Evolutionary conservation across 2,113 vertebrate species (phyloP).

Genomic region (Microcebus lehilahytsara): DNA sequence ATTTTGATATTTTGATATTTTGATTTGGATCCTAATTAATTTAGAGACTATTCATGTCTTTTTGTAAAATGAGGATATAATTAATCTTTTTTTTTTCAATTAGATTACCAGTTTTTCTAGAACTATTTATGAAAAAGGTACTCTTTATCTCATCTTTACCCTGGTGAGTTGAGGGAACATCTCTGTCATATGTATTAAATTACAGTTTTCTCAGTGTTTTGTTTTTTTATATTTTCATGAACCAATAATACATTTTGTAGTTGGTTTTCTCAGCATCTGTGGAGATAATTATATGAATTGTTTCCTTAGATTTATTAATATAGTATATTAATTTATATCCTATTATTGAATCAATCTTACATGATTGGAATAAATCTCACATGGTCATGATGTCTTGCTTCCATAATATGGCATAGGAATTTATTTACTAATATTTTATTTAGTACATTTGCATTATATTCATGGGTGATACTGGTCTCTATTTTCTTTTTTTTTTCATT

Average conservation of each 20-base stretch:
- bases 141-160: neutral
- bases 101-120: neutral
- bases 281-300: neutral
- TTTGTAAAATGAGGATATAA: neutral
- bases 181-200: slow-evolving; percentile 1
- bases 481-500: neutral
- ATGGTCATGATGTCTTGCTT: neutral
- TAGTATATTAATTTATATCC: neutral
- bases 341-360: neutral
- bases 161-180: neutral
- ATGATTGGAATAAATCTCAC: neutral
- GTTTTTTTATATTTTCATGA: neutral
- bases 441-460: neutral
- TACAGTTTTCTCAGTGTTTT: neutral
- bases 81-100: neutral
- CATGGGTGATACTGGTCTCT: neutral
- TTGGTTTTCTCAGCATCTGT: neutral
- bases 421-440: neutral
- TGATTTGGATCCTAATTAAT: neutral
- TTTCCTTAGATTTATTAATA: neutral
- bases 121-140: neutral
- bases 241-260: neutral
- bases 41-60: slow-evolving; percentile 6
- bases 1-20: no score
- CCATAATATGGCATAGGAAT: neutral